Base-by-base conservation (phyloP, 2,113 vertebrate genomes). In the Pelusios castaneus region DNA sequence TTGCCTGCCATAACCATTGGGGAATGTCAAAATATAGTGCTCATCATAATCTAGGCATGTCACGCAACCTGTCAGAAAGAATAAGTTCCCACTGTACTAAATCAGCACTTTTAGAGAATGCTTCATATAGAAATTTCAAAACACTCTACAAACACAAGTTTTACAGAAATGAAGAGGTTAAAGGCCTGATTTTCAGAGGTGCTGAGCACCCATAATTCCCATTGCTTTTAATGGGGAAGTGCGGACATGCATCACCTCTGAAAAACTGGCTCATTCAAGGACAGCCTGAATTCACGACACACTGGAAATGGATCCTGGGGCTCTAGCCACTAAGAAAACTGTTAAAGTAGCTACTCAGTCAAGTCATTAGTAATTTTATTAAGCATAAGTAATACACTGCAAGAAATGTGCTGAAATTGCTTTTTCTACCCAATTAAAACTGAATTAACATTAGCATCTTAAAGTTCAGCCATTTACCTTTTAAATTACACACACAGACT, bases 11-110 rank as follows among this genome's bases (percentile, higher is more conserved):
- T 99, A 99, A 90, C 99, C 99, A 80, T 99, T 99, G 55, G 99
- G 99, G 96, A 99, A 99, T 45, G 98, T 99, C 96, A 99, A 98
- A 95, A 99, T 99, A 95, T 99, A 99, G 97, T 99, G 99, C 85
- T 99, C 99, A 76, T 99, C 99, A 6, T 99, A 97, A 92, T 99
- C 99, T 56, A 99, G 98, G 98, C 99, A 99, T 0, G 99, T 99
- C 84, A 99, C 99, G 80, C 99, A 99, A 10, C 99, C 99, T 99
- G 84, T 2, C 25, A 91, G 70, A 95, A 43, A 84, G 47, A 96
- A 90, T 80, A 1, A 56, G 38, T 10, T 41, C 19, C 0, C 12
- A 2, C 45, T 54, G 54, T 56, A 0, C 75, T 87, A 90, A 88
- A 6, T 76, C 51, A 87, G 94, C 95, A 81, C 10, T 24, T 89